A percentile compares a stretch with the other conserved stretches of the same genome.
phyloP scores from a whole-genome alignment of 2,888 invertebrate species.

The Arctia plantaginis region DNA sequence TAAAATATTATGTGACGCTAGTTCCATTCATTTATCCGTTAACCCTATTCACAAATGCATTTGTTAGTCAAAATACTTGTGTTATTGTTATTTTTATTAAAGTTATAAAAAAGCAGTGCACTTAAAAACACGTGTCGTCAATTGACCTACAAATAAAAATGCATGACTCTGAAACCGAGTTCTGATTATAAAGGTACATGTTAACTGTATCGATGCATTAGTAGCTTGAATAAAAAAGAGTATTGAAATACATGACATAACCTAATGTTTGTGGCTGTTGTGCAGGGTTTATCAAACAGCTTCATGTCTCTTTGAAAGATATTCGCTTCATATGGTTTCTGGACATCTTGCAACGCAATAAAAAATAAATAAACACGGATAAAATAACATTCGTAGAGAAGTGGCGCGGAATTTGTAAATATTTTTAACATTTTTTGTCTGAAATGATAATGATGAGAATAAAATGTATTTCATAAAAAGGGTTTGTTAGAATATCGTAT shows the following conservation, averaged over 20 bases:
- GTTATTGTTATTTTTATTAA: conserved; percentile 16
- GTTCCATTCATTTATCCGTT: too few relatives aligned
- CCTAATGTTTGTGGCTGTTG: too few relatives aligned
- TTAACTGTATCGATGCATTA: conserved; percentile 26
- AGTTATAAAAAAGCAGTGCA: conserved; percentile 32
- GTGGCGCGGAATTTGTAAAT: too few relatives aligned
- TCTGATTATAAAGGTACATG: conserved; percentile 32
- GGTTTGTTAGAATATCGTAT: too few relatives aligned
- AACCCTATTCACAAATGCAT: conserved; percentile 21
- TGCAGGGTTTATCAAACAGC: neutral
- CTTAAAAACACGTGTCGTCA: conserved; percentile 50
- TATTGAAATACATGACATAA: neutral
- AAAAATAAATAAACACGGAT: too few relatives aligned
- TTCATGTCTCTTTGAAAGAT: neutral
- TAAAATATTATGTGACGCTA: neutral
- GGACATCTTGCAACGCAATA: neutral
- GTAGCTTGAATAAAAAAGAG: neutral
- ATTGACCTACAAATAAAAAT: conserved; percentile 50
- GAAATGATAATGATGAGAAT: too few relatives aligned
- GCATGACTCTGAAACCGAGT: conserved; percentile 25
- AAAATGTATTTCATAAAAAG: too few relatives aligned
- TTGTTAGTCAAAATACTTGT: conserved; percentile 17
- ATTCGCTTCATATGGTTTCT: neutral
- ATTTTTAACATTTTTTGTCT: too few relatives aligned
- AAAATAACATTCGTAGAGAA: too few relatives aligned